Evolutionary conservation across 2,113 vertebrate genomes (phyloP), one percentile per base, ranked within the genome.

Genomic region (Fulmarus glacialis): DNA sequence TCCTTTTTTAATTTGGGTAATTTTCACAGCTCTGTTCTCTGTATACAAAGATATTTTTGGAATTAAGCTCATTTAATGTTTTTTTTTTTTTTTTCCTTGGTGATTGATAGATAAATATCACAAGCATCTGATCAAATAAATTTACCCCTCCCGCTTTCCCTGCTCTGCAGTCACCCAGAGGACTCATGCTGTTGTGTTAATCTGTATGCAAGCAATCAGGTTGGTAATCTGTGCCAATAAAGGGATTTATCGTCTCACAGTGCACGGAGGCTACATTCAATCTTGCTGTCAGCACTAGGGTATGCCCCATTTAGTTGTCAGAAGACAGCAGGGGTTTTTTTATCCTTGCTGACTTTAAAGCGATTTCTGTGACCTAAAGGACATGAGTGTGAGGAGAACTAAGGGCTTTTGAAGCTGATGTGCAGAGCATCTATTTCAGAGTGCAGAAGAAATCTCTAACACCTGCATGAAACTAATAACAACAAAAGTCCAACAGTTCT

Each of bases 171-270:
- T 95, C 78, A 80, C 56, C 55, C 91, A 52, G 77, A 82, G 53
- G 82, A 82, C 87, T 87, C 73, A 26, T 34, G 72, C 70, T 89
- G 80, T 59, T 91, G 86, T 45, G 77, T 87, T 94, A 74, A 73
- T 94, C 88, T 77, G 71, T 70, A 90, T 92, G 81, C 83, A 87
- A 97, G 92, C 83, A 85, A 95, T 94, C 80, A 26, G 2, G 72
- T 38, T 77, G 64, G 42, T 91, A 74, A 94, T 94, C 87, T 90
- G 59, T 80, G 81, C 91, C 90, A 94, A 71, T 95, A 91, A 94
- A 88, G 78, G 92, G 81, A 87, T 96, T 96, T 91, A 90, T 89
- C 12, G 10, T 78, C 70, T 90, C 87, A 12, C 38, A 50, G 79
- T 53, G 50, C 66, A 40, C n/a, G n/a, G 71, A 94, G 90, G 58